Evolutionary conservation across 2,113 vertebrate species (phyloP).

Genomic region (Arizona elegans): DNA sequence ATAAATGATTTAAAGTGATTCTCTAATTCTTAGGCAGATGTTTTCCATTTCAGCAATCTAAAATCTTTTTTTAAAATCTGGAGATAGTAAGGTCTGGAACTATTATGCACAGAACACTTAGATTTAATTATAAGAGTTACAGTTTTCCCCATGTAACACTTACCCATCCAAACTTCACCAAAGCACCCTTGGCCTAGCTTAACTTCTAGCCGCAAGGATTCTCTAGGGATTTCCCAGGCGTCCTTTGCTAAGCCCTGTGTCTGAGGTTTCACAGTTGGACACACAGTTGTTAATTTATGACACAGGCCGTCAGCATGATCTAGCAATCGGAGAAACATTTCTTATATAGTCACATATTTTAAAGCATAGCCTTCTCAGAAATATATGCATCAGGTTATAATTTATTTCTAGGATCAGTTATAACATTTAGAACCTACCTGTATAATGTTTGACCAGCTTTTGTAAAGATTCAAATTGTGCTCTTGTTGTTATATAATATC

Average conservation of each 20-base stretch:
- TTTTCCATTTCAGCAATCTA: neutral
- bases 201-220: conserved; percentile 92
- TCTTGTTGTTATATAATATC: conserved; percentile 97
- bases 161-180: conserved; percentile 99
- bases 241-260: conserved; percentile 97
- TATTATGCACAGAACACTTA: neutral
- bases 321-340: conserved; percentile 60
- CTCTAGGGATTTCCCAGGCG: conserved; percentile 97
- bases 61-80: neutral
- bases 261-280: conserved; percentile 97
- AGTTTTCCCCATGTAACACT: conserved; percentile 52
- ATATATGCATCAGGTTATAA: neutral
- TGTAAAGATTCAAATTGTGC: conserved; percentile 95
- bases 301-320: conserved; percentile 96
- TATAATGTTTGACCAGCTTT: conserved; percentile 96
- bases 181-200: conserved; percentile 98
- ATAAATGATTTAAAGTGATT: neutral
- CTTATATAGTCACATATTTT: neutral
- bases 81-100: neutral
- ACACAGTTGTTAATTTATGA: conserved; percentile 92
- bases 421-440: conserved; percentile 73
- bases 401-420: neutral
- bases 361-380: neutral
- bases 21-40: neutral
- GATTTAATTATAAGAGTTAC: neutral